A percentile compares a stretch with the other conserved stretches of the same genome.
phyloP scores from a whole-genome alignment of 2,888 invertebrate genomes.

The Parnassius glacialis region DNA sequence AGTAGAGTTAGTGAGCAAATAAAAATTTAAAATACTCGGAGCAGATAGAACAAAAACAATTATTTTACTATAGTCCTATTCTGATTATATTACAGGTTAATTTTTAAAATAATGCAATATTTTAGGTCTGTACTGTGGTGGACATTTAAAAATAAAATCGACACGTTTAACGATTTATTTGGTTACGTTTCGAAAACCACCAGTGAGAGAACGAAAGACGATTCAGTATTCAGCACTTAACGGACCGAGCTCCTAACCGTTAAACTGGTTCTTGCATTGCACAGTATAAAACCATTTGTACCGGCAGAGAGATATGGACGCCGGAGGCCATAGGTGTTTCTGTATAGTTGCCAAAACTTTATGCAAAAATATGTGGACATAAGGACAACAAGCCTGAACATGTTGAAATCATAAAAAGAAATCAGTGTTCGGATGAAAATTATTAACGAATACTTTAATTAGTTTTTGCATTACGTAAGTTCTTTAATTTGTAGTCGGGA shows the following conservation, averaged over 20 bases:
- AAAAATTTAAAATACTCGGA: too few relatives aligned
- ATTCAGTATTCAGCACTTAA: conserved; percentile 55
- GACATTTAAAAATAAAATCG: background rate
- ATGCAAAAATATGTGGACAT: conserved; percentile 1
- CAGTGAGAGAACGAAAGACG: conserved; percentile 44
- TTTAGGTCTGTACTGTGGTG: too few relatives aligned
- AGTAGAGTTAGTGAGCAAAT: too few relatives aligned
- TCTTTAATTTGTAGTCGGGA: too few relatives aligned
- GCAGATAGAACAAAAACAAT: too few relatives aligned
- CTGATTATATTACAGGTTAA: too few relatives aligned
- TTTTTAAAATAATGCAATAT: too few relatives aligned
- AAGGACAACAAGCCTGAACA: background rate
- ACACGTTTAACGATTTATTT: conserved; percentile 5
- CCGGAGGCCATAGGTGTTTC: conserved; percentile 34
- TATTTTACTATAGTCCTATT: too few relatives aligned
- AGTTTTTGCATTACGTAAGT: too few relatives aligned
- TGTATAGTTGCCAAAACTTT: conserved; percentile 1
- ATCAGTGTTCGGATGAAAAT: too few relatives aligned
- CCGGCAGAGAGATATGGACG: conserved; percentile 39
- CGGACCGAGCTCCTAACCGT: conserved; percentile 58
- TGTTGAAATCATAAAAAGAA: too few relatives aligned
- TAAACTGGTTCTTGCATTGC: conserved; percentile 57
- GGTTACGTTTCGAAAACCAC: conserved; percentile 25
- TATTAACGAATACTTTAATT: too few relatives aligned
- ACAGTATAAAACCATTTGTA: conserved; percentile 47